Conservation (phyloP, 2,113 vertebrate species). For the Bubalus kerabau region DNA sequence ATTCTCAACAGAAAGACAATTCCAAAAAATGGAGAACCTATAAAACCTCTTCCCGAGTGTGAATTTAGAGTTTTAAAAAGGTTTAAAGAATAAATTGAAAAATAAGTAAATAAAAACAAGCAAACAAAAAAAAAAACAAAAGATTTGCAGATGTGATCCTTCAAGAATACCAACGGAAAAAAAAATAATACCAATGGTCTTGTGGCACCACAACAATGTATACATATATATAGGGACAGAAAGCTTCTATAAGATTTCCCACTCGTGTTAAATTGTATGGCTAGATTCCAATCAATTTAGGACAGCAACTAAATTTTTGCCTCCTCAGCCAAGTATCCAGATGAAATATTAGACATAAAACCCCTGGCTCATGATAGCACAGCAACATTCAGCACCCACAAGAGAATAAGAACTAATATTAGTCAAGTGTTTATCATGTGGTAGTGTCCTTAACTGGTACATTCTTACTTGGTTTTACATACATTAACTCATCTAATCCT, state of each 20-base stretch:
- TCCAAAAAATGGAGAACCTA: not conserved
- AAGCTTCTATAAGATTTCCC: not conserved
- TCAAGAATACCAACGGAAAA: not conserved
- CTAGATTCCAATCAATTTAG: not conserved
- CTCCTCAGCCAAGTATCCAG: not conserved
- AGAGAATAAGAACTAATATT: not conserved
- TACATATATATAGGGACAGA: not conserved
- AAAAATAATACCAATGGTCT: not conserved
- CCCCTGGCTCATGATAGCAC: not conserved
- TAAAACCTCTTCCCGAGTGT: not conserved
- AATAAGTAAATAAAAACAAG: not conserved
- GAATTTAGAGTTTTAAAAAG: not conserved
- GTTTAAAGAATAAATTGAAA: not conserved
- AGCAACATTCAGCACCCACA: not conserved
- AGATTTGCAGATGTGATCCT: not conserved
- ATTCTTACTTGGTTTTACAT: not conserved
- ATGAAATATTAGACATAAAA: constrained; percentile 4
- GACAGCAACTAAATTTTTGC: not conserved
- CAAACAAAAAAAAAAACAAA: not conserved
- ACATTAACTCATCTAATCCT: not conserved
- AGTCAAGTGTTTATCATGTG: not conserved
- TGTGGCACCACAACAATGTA: not conserved
- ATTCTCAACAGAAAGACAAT: not conserved
- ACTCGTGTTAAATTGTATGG: not conserved
- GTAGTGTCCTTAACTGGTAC: not conserved